Conservation (phyloP, 2,888 invertebrate genomes). For the Papilio gigon region DNA sequence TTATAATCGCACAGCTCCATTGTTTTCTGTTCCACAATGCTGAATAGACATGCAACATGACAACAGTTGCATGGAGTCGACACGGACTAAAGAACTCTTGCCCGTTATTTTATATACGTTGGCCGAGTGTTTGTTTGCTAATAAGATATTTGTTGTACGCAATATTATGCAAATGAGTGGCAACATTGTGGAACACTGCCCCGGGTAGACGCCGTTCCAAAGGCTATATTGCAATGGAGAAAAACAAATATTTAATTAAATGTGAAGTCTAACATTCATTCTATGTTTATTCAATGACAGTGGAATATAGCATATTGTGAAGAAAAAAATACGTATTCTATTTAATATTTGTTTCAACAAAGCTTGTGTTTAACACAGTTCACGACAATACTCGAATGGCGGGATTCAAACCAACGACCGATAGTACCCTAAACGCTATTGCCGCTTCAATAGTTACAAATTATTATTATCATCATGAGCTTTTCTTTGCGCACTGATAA, state of each 20-base stretch:
- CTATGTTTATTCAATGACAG: not conserved
- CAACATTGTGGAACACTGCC: slow-evolving; percentile 12
- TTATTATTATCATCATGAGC: too few species aligned
- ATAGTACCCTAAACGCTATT: too few species aligned
- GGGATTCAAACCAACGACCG: too few species aligned
- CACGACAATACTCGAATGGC: too few species aligned
- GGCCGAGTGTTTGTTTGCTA: slow-evolving; percentile 12
- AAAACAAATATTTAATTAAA: slow-evolving; percentile 7
- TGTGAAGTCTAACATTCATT: not conserved
- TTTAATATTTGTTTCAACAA: too few species aligned
- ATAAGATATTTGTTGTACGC: slow-evolving; percentile 18
- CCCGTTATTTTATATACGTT: not conserved
- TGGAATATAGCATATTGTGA: not conserved
- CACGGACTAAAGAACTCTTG: not conserved
- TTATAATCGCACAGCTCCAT: not conserved
- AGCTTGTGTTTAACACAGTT: too few species aligned
- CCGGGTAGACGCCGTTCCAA: slow-evolving; percentile 7
- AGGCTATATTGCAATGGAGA: not conserved
- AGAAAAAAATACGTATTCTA: not conserved
- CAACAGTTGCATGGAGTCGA: slow-evolving; percentile 13
- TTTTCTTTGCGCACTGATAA: too few species aligned
- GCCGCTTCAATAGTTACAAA: too few species aligned
- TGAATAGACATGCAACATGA: slow-evolving; percentile 21
- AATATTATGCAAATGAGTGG: slow-evolving; percentile 25
- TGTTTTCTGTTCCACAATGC: slow-evolving; percentile 13